Conservation (phyloP, 2,888 invertebrate species). For the Drosophila putrida region DNA sequence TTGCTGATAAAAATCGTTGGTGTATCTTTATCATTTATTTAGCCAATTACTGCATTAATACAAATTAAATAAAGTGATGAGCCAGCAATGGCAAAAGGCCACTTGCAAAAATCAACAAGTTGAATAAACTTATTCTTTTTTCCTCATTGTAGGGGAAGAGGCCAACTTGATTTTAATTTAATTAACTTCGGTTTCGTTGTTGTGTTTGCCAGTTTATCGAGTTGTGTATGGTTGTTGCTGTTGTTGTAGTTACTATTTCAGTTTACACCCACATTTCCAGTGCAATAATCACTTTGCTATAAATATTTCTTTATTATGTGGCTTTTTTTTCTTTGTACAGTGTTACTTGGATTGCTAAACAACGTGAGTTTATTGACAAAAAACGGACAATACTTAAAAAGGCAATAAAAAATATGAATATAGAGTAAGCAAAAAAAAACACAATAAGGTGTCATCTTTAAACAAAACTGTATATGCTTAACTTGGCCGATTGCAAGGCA, state of each 20-base stretch:
- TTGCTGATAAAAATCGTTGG: slow-evolving; percentile 49
- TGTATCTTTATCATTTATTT: slow-evolving; percentile 41
- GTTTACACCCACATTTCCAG: slow-evolving; percentile 35
- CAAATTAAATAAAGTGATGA: slow-evolving; percentile 25
- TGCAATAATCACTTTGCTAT: slow-evolving; percentile 47
- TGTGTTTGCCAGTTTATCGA: slow-evolving; percentile 10
- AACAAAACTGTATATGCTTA: background rate
- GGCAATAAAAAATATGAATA: background rate
- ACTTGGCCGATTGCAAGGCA: slow-evolving; percentile 2
- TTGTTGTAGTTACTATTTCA: slow-evolving; percentile 11
- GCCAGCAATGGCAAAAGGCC: slow-evolving; percentile 32
- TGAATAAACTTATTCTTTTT: slow-evolving; percentile 41
- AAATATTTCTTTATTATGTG: slow-evolving; percentile 39
- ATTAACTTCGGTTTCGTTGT: slow-evolving; percentile 44
- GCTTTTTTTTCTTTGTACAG: slow-evolving; percentile 1
- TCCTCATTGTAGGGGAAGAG: slow-evolving; percentile 5
- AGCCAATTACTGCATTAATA: slow-evolving; percentile 54
- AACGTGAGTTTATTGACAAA: slow-evolving; percentile 16
- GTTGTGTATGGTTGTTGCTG: slow-evolving; percentile 5
- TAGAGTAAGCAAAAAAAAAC: background rate
- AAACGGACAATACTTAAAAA: background rate
- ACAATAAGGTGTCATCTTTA: background rate
- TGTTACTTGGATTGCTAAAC: slow-evolving; percentile 22
- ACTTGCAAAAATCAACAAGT: slow-evolving; percentile 35
- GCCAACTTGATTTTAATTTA: slow-evolving; percentile 59